Percentiles rank a stretch among this genome's conserved stretches.
Conservation (phyloP, 2,888 invertebrate genomes). For the Pammene aurita region DNA sequence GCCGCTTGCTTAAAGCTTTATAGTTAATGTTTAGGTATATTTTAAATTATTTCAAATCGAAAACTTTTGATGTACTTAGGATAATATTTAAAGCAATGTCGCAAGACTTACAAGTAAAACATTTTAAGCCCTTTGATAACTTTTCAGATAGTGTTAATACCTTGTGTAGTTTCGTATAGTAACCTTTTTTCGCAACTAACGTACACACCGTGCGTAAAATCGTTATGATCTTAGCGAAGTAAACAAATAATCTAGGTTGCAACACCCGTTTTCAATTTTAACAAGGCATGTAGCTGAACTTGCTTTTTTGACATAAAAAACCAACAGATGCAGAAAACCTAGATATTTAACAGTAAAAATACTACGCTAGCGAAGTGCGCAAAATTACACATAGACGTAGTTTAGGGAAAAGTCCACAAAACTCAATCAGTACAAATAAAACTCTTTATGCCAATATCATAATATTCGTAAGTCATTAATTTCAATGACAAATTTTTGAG, state of each 20-base stretch:
- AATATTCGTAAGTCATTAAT: too few relatives aligned
- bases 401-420: too few relatives aligned
- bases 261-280: not conserved
- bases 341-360: too few relatives aligned
- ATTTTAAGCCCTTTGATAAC: conserved; percentile 2
- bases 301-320: not conserved
- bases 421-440: too few relatives aligned
- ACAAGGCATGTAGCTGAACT: not conserved
- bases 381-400: too few relatives aligned
- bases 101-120: too few relatives aligned
- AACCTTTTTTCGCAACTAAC: conserved; percentile 21
- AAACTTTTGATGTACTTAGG: not conserved
- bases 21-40: not conserved
- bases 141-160: conserved; percentile 18
- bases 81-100: not conserved
- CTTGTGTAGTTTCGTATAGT: conserved; percentile 9
- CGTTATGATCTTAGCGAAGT: conserved; percentile 23
- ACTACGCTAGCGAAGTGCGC: too few relatives aligned
- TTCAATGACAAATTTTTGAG: too few relatives aligned
- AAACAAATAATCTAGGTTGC: conserved; percentile 32
- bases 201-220: conserved; percentile 14
- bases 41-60: too few relatives aligned
- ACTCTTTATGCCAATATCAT: too few relatives aligned
- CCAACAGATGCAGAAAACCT: not conserved
- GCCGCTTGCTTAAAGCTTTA: too few relatives aligned